A percentile compares a stretch with the other conserved stretches of the same genome.
These are phyloP conservation scores for Apaloderma vittatum DNA, from an alignment of 2,113 vertebrate species.

Conservation along the genomic window DNA sequence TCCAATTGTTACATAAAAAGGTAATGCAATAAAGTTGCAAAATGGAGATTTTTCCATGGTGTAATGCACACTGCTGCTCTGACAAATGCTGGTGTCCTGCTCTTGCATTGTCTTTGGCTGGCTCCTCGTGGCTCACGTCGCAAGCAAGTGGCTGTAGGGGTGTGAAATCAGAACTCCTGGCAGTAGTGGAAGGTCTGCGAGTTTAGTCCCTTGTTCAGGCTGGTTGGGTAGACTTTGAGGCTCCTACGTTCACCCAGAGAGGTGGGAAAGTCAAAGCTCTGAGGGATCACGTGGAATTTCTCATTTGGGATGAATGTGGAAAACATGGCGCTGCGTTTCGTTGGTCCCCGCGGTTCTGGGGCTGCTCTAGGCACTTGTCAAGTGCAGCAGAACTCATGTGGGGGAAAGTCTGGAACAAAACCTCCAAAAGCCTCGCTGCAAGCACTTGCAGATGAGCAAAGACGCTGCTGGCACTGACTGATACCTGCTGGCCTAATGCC, in stretches of 20 bases:
- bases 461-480: neutral
- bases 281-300: neutral
- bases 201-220: neutral
- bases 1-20: conserved; percentile 58
- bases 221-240: neutral
- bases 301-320: neutral
- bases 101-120: neutral
- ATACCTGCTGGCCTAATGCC: conserved; percentile 31
- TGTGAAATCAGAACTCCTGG: neutral
- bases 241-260: neutral
- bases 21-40: conserved; percentile 63
- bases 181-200: neutral
- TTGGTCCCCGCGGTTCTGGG: neutral
- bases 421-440: neutral
- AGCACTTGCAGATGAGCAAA: neutral
- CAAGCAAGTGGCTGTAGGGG: neutral
- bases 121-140: neutral
- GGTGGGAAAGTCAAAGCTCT: neutral
- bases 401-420: neutral
- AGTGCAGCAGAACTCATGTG: neutral
- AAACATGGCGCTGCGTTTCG: neutral
- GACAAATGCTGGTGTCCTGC: neutral
- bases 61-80: neutral
- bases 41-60: conserved; percentile 37
- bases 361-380: neutral